Conservation (phyloP, 2,113 vertebrate species). For the Alligator mississippiensis region DNA sequence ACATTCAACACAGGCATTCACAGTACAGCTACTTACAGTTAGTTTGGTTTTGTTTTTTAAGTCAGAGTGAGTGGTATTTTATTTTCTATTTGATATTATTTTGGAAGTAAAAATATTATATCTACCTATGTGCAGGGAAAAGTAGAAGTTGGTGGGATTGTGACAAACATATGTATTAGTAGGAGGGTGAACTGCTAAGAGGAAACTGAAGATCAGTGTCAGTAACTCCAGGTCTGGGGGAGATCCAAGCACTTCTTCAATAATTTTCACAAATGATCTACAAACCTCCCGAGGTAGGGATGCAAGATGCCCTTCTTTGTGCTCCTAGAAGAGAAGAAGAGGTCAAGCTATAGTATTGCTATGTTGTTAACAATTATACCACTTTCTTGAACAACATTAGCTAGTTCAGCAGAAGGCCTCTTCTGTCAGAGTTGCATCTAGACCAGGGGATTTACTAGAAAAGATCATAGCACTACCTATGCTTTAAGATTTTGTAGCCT, state of each 20-base stretch:
- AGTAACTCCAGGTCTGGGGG: conserved; percentile 95
- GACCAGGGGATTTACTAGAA: no score
- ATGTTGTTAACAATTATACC: background rate
- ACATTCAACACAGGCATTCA: background rate
- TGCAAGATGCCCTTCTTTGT: conserved; percentile 90
- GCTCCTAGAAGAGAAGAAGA: conserved; percentile 82
- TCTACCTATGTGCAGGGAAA: conserved; percentile 95
- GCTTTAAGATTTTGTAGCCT: background rate
- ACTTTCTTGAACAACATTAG: no score
- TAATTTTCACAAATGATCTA: conserved; percentile 96
- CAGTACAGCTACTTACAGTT: background rate
- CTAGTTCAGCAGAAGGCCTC: no score
- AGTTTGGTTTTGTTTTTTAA: background rate
- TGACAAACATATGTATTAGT: conserved; percentile 99
- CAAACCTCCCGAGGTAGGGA: conserved; percentile 92
- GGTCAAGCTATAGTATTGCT: background rate
- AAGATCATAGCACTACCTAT: no score
- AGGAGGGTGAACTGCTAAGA: conserved; percentile 95
- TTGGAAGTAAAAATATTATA: background rate
- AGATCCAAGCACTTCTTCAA: conserved; percentile 97
- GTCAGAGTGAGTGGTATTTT: background rate
- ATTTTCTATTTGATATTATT: background rate
- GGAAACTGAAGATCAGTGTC: conserved; percentile 93
- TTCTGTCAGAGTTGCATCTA: no score
- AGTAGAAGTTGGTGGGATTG: conserved; percentile 96